Base-by-base conservation (phyloP, 23 tunicate species). In the Diplosoma virens region DNA sequence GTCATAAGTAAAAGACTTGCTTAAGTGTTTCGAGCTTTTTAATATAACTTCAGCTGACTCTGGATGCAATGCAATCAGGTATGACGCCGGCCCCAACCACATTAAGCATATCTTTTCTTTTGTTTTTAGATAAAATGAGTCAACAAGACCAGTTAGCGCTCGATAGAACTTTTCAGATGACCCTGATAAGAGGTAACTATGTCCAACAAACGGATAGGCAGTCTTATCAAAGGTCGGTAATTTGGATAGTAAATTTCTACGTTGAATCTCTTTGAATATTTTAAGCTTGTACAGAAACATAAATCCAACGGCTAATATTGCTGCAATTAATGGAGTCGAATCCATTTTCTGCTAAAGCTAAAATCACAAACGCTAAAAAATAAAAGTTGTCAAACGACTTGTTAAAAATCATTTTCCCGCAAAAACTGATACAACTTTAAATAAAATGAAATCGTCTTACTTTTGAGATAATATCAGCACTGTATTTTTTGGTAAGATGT, bases 51-150 rank as follows among this genome's bases (percentile, higher is more conserved):
- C 97, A 24, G 81, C 97, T 18, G 86, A 67, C 2, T 80, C 74
- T 25, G 97, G 97, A 14, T 88, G 86, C 33, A 71, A 23, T 16
- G 76, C 33, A 25, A 52, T 7, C 1, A 92, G 1, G 5, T 68
- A n/a, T 0, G 97, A 87, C 7, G 66, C 32, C 0, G 97, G 82
- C 4, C 97, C 97, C 25, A 85, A 34, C 97, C 97, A 92, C 16
- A 81, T 1, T 1, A 79, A 36, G 17, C 50, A 66, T 1, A 88
- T 47, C 66, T 56, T 63, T 47, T 82, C 26, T 45, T 67, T 58
- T n/a, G 68, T 41, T 18, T 72, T 50, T 30, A 3, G 22, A 3
- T 3, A 2, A 14, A 25, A 72, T 3, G 26, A 21, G 5, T 48
- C 3, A 4, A 25, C 33, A 33, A 72, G 24, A 16, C 25, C 23